Evolutionary conservation across 2,888 invertebrate genomes (phyloP).

Genomic region (Rhingia campestris): DNA sequence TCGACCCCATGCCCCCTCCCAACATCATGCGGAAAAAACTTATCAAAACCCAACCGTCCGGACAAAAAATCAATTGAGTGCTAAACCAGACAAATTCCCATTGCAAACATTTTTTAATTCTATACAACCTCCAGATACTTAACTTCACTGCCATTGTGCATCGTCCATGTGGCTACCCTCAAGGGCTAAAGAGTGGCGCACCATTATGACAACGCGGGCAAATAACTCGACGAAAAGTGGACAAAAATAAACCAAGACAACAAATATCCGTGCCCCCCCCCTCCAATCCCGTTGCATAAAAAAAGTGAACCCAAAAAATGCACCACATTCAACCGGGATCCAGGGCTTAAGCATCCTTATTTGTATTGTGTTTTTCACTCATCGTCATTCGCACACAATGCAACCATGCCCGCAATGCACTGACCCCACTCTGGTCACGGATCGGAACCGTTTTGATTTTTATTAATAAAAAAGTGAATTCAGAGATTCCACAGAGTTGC

Average conservation of each 20-base stretch:
- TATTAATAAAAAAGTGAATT: constrained; percentile 19
- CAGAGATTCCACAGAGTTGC: background rate
- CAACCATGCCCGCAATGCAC: constrained; percentile 51
- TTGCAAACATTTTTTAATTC: constrained; percentile 54
- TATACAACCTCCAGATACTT: background rate
- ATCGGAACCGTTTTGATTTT: constrained; percentile 62
- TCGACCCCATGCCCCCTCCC: background rate
- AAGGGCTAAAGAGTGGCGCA: background rate
- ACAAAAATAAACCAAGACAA: constrained; percentile 35
- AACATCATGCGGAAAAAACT: background rate
- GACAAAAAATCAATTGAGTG: constrained; percentile 73
- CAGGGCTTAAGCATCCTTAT: constrained; percentile 61
- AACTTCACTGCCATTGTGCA: background rate
- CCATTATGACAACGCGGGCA: constrained; percentile 1
- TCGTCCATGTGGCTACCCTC: background rate
- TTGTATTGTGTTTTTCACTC: constrained; percentile 54
- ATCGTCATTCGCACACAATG: constrained; percentile 20
- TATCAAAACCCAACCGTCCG: constrained; percentile 10
- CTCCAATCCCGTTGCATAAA: no score
- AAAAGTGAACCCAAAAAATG: constrained; percentile 12
- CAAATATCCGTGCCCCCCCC: constrained; percentile 1
- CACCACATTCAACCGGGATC: constrained; percentile 16
- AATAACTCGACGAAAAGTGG: constrained; percentile 15
- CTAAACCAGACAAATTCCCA: constrained; percentile 73
- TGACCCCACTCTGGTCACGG: constrained; percentile 32